Conservation (phyloP, 2,113 vertebrate species). For the Formicarius rufipectus region DNA sequence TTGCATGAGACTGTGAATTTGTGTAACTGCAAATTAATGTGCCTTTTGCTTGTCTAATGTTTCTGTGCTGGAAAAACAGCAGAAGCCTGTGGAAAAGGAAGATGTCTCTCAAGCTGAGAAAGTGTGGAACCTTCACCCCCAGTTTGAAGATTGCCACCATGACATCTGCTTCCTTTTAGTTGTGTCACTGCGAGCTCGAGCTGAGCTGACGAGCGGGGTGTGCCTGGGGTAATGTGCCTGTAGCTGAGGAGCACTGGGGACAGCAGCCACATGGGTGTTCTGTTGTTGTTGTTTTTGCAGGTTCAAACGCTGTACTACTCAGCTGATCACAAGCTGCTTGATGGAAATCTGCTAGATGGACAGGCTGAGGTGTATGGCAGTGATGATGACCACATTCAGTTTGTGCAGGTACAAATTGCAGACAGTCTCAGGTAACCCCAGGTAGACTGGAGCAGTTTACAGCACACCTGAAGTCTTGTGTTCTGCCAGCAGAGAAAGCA, state of each 20-base stretch:
- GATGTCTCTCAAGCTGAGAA: conserved; percentile 76
- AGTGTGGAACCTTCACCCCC: conserved; percentile 64
- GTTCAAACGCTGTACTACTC: conserved; percentile 99
- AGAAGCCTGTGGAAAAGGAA: conserved; percentile 71
- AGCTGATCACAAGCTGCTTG: conserved; percentile 99
- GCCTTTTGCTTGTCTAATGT: conserved; percentile 69
- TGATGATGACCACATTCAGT: conserved; percentile 99
- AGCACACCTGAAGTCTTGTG: conserved; percentile 47
- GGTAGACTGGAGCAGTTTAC: conserved; percentile 65
- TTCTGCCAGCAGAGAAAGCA: conserved; percentile 35
- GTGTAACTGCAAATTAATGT: conserved; percentile 66
- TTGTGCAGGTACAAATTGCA: conserved; percentile 97
- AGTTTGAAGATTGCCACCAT: conserved; percentile 74
- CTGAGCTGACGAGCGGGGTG: conserved; percentile 61
- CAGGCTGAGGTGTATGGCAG: conserved; percentile 97
- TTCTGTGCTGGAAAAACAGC: conserved; percentile 50
- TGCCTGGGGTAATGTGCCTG: conserved; percentile 70
- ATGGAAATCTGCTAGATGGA: conserved; percentile 97
- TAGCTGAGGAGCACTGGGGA: conserved; percentile 84
- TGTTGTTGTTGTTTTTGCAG: conserved; percentile 96
- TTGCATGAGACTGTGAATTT: conserved; percentile 70
- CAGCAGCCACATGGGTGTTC: conserved; percentile 95
- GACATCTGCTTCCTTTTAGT: conserved; percentile 77
- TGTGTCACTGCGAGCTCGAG: conserved; percentile 74
- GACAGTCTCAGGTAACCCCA: conserved; percentile 77